Evolutionary conservation across 2,888 invertebrate genomes (phyloP).

Genomic region (Himalopsyche tibetana): DNA sequence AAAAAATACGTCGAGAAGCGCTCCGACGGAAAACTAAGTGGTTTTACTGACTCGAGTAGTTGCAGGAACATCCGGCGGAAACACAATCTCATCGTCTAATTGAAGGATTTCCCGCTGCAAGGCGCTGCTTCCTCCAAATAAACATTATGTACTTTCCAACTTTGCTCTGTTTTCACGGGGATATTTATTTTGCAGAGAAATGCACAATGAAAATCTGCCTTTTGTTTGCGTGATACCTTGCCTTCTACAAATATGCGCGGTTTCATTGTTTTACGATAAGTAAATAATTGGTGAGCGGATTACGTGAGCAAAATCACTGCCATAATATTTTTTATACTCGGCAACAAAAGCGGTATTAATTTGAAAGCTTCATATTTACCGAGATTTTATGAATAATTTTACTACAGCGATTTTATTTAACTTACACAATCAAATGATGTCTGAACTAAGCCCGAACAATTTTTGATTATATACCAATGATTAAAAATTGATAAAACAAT

Average conservation of each 20-base stretch:
- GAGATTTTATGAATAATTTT: too few species aligned
- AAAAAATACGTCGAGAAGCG: slow-evolving; percentile 45
- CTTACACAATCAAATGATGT: too few species aligned
- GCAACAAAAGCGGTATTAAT: neutral
- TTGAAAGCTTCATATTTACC: neutral
- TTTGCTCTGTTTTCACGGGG: neutral
- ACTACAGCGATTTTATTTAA: too few species aligned
- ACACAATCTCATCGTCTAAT: slow-evolving; percentile 66
- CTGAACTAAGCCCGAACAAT: too few species aligned
- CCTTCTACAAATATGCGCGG: slow-evolving; percentile 46
- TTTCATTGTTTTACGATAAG: slow-evolving; percentile 36
- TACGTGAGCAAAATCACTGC: slow-evolving; percentile 6
- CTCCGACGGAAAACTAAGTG: slow-evolving; percentile 62
- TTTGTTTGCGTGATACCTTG: slow-evolving; percentile 60
- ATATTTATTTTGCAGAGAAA: slow-evolving; percentile 60
- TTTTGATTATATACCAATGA: too few species aligned
- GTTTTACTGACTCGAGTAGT: slow-evolving; percentile 63
- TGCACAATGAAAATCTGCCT: slow-evolving; percentile 50
- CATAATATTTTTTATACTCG: neutral
- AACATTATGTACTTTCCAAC: slow-evolving; percentile 51
- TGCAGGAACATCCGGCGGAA: slow-evolving; percentile 65
- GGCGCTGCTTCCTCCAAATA: slow-evolving; percentile 58
- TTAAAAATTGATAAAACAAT: too few species aligned
- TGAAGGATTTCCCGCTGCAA: slow-evolving; percentile 65
- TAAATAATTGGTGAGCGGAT: slow-evolving; percentile 30